Conservation (phyloP, 2,888 invertebrate species). For the Sisyra terminalis region DNA sequence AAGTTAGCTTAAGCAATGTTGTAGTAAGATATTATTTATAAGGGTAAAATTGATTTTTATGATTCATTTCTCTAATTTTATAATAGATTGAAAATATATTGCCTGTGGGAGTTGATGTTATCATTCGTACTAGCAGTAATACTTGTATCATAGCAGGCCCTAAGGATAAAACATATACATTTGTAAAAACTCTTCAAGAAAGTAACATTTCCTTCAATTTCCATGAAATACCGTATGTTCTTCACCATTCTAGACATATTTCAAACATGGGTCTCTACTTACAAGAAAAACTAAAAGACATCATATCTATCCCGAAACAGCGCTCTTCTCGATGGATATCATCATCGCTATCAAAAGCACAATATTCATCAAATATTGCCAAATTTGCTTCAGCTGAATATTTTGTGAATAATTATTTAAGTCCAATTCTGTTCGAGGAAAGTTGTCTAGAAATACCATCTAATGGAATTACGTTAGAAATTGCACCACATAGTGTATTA, state of each 20-base stretch:
- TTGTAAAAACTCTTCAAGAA: conserved; percentile 45
- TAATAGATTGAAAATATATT: conserved; percentile 37
- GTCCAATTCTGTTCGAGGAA: conserved; percentile 57
- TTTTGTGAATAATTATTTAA: conserved; percentile 70
- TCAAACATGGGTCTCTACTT: conserved; percentile 50
- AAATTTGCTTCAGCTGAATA: conserved; percentile 68
- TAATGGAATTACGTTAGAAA: conserved; percentile 71
- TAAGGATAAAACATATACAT: conserved; percentile 42
- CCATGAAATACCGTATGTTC: conserved; percentile 70
- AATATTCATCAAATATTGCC: conserved; percentile 52
- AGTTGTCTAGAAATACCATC: conserved; percentile 60
- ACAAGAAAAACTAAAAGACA: conserved; percentile 40
- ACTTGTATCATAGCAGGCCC: conserved; percentile 87
- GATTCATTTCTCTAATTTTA: too few relatives aligned
- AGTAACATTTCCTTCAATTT: conserved; percentile 73
- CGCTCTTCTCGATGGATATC: conserved; percentile 71
- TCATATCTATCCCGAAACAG: conserved; percentile 45
- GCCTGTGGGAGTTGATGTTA: conserved; percentile 63
- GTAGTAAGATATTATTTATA: conserved; percentile 5
- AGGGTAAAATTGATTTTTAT: too few relatives aligned
- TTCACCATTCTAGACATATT: conserved; percentile 80
- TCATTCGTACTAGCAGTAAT: conserved; percentile 75
- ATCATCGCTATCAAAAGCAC: conserved; percentile 54
- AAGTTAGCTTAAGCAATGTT: conserved; percentile 35
- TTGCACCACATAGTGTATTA: conserved; percentile 79